Base-by-base conservation (phyloP, 2,113 vertebrate genomes). In the Gavialis gangeticus region DNA sequence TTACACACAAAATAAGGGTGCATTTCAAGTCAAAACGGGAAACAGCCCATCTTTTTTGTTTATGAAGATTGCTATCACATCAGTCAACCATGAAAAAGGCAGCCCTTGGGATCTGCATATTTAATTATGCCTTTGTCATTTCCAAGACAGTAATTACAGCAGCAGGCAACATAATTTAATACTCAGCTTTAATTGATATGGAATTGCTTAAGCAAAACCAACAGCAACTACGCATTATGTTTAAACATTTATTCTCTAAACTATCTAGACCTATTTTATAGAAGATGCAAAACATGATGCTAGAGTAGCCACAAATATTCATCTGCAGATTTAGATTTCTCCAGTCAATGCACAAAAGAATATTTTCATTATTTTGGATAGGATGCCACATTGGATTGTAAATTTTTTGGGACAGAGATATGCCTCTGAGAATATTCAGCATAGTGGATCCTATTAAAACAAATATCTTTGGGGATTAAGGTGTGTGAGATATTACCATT, bases 171-270 rank as follows among this genome's bases (percentile, higher is more conserved):
- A 85, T 82, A 84, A 95, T 87, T 97, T 92, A 94, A 96, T 64
- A 94, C 73, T 69, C 92, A 95, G 94, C 84, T 93, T 75, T 87
- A 97, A 93, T 78, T 83, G 91, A 95, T 92, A 82, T 92, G 88
- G 78, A 97, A 93, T 93, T 46, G 66, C 94, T 91, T 79, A 92
- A 85, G 96, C 94, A 98, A 96, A 95, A 95, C 79, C 96, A 97
- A 95, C 91, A 89, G 82, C 12, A 94, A 92, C 54, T 81, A 76
- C 57, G 59, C 34, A 90, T 30, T 10, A n/a, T 11, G 12, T 63
- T 56, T 22, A 69, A 69, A 54, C 24, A 10, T 79, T 88, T 75
- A 1, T 91, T 56, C 58, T 22, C 34, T 54, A 85, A n/a, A 22
- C 1, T 1, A 82, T 71, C 10, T 92, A 81, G 58, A n/a, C 24